Evolutionary conservation across 2,797 vertebrate genomes (phyloP).

Genomic region (Arrhamphus sclerolepis): DNA sequence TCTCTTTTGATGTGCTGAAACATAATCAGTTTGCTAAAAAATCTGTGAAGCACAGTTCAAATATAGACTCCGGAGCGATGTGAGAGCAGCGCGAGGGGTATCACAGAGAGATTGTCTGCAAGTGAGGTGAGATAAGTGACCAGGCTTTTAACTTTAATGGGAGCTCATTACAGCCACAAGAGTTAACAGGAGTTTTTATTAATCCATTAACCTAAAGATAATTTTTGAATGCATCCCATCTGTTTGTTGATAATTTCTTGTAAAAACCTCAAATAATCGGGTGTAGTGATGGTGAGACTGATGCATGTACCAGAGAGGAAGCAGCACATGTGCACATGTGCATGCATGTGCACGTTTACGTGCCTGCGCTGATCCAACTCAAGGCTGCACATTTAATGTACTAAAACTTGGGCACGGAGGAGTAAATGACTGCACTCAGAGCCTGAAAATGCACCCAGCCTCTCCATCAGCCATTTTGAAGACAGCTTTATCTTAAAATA

Average conservation of each 20-base stretch:
- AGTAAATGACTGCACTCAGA: not conserved
- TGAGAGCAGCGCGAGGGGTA: slow-evolving; percentile 33
- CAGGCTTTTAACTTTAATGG: slow-evolving; percentile 48
- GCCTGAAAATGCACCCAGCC: not conserved
- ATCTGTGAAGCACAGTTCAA: slow-evolving; percentile 64
- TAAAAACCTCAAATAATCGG: not conserved
- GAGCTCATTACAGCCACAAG: slow-evolving; percentile 53
- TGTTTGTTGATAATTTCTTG: slow-evolving; percentile 9
- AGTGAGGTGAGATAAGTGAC: slow-evolving; percentile 57
- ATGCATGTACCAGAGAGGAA: not conserved
- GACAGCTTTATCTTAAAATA: slow-evolving; percentile 71
- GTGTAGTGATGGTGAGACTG: not conserved
- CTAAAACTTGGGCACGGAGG: not conserved
- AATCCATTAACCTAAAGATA: slow-evolving; percentile 20
- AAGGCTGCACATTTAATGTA: not conserved
- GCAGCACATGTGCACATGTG: not conserved
- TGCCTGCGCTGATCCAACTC: not conserved
- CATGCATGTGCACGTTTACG: slow-evolving; percentile 7
- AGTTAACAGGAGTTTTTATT: slow-evolving; percentile 46
- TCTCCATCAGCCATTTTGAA: slow-evolving; percentile 48
- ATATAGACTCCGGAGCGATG: slow-evolving; percentile 50
- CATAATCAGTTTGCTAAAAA: slow-evolving; percentile 61
- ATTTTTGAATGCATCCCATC: slow-evolving; percentile 14
- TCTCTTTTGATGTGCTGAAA: slow-evolving; percentile 65
- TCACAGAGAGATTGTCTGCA: slow-evolving; percentile 35